phyloP scores from a whole-genome alignment of 2,797 vertebrate genomes.

The Pitangus sulphuratus region DNA sequence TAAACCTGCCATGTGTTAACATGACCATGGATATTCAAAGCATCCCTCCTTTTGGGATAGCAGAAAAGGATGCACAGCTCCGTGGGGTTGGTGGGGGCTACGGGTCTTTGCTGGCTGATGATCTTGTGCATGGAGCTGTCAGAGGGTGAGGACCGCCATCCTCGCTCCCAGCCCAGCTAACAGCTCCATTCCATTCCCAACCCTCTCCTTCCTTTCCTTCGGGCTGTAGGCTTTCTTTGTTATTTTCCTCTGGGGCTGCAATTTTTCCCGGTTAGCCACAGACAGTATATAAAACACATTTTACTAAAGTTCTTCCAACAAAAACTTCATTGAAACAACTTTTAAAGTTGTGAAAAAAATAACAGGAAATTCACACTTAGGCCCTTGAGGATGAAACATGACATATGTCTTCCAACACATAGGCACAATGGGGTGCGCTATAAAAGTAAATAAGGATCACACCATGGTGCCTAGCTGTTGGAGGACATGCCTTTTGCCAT shows the following conservation, averaged over 20 bases:
- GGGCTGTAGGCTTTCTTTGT: slow-evolving; percentile 47
- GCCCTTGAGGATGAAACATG: slow-evolving; percentile 75
- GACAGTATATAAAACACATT: slow-evolving; percentile 77
- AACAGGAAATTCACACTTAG: slow-evolving; percentile 77
- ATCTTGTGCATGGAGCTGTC: rapidly evolving
- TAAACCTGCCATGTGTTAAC: rapidly evolving
- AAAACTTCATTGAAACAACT: slow-evolving; percentile 76
- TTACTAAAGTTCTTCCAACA: slow-evolving; percentile 73
- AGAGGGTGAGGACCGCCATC: rapidly evolving
- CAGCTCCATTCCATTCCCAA: slow-evolving; percentile 54
- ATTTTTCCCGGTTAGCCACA: slow-evolving; percentile 66
- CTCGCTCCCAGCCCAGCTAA: not conserved
- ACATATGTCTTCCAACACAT: slow-evolving; percentile 76
- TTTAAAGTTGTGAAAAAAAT: slow-evolving; percentile 71
- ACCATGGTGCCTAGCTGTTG: slow-evolving; percentile 74
- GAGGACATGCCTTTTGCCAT: slow-evolving; percentile 72
- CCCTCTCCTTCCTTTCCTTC: slow-evolving; percentile 48
- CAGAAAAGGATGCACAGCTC: not conserved
- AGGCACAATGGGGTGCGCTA: slow-evolving; percentile 72
- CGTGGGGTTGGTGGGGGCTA: rapidly evolving
- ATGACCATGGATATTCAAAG: not conserved
- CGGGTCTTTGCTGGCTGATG: not conserved
- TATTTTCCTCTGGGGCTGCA: slow-evolving; percentile 69
- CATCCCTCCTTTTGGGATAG: not conserved
- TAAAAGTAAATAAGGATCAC: slow-evolving; percentile 78